Evolutionary conservation across 2,113 vertebrate genomes (phyloP).

Genomic region (Pterophyllum scalare): DNA sequence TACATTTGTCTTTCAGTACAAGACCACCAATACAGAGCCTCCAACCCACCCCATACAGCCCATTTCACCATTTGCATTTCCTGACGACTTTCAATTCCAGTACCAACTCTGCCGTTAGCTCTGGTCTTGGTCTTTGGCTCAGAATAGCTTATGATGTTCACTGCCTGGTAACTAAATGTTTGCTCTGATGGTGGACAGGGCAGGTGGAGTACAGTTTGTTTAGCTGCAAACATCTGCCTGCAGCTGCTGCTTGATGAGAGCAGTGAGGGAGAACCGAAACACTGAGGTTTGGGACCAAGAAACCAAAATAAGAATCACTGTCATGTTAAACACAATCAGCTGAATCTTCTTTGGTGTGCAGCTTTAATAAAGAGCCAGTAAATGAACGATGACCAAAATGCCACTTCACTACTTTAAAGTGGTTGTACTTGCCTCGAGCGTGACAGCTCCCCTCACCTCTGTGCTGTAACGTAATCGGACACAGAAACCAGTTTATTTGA

Average conservation of each 20-base stretch:
- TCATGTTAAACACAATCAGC: not conserved
- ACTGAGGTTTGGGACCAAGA: not conserved
- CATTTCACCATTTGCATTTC: not conserved
- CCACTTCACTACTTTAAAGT: not conserved
- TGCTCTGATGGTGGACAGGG: not conserved
- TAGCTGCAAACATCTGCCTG: not conserved
- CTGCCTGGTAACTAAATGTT: not conserved
- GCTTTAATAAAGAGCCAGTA: not conserved
- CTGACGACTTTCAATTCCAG: not conserved
- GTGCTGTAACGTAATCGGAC: conserved; percentile 15
- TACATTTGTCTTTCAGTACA: not conserved
- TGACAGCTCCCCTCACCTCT: conserved; percentile 23
- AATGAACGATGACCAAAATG: not conserved
- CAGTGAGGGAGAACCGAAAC: not conserved
- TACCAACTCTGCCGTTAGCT: not conserved
- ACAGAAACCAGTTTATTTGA: conserved; percentile 65
- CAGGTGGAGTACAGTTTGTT: not conserved
- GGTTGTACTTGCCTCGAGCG: not conserved
- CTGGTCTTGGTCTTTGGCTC: not conserved
- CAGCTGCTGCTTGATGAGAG: not conserved
- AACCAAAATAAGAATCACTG: not conserved
- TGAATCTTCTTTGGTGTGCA: not conserved
- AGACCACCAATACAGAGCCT: not conserved
- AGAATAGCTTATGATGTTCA: not conserved
- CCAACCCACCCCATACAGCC: not conserved